phyloP scores from a whole-genome alignment of 2,888 invertebrate species.

The Thecophora atra region DNA sequence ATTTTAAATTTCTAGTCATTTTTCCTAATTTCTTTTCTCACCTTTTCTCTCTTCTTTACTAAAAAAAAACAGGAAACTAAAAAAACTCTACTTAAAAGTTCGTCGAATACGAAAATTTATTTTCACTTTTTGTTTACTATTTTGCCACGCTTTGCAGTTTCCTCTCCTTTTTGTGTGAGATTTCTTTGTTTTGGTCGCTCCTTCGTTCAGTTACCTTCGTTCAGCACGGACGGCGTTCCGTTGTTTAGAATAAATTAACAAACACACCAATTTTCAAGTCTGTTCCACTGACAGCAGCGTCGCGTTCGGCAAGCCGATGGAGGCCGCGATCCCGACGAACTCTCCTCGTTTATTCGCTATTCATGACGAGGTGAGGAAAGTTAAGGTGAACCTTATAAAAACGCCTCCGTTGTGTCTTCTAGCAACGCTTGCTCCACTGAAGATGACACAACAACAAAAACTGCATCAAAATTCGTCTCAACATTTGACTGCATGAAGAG shows the following conservation, averaged over 20 bases:
- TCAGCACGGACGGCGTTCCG: slow-evolving; percentile 28
- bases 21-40: too few species aligned
- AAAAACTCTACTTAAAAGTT: slow-evolving; percentile 32
- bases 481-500: slow-evolving; percentile 13
- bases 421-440: too few species aligned
- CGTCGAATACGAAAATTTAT: slow-evolving; percentile 32
- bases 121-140: slow-evolving; percentile 10
- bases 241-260: slow-evolving; percentile 37
- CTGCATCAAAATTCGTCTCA: slow-evolving; percentile 29
- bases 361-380: neutral
- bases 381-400: too few species aligned
- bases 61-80: slow-evolving; percentile 1
- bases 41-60: too few species aligned
- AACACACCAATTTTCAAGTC: slow-evolving; percentile 30
- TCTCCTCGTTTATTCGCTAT: neutral
- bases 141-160: neutral
- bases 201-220: slow-evolving; percentile 8
- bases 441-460: slow-evolving; percentile 1
- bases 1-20: too few species aligned
- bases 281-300: slow-evolving; percentile 22
- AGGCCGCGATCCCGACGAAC: neutral
- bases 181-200: neutral
- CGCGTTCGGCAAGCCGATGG: neutral
- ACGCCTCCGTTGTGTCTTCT: too few species aligned
- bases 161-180: neutral